Evolutionary conservation across 1,140 invertebrate genomes (phyloP), one percentile per base, ranked within the genome.

Genomic region (Littorina saxatilis): DNA sequence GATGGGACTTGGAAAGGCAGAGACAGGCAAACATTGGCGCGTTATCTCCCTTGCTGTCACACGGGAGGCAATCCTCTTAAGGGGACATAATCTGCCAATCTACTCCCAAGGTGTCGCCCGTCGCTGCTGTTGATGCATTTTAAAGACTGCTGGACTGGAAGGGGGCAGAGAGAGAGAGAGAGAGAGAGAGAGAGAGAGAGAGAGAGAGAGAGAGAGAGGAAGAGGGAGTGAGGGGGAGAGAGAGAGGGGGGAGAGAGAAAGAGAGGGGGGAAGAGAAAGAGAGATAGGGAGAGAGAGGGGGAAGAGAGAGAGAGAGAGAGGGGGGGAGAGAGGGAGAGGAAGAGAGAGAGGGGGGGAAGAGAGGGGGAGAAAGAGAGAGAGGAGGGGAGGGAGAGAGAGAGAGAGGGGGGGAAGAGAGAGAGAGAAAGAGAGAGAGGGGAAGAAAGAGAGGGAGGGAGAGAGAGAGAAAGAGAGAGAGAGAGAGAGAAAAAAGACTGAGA

Each of bases 61-160:
- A 63, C 23, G 58, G 76, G 76, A 39, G 76, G 76, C 76, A 78
- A 78, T 78, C 76, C 76, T 78, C 76, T 78, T 78, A 78, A 78
- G 76, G 76, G 76, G 76, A 66, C 76, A 78, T 78, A 78, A 78
- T 78, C 76, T 78, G 76, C 76, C 76, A 78, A 78, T 78, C 76
- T 78, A 78, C 76, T 78, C 55, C n/a, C 50, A 58, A 78, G 76
- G 76, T 78, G 76, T 78, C 58, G 55, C 37, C 76, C n/a, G 37
- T 43, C 58, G 35, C 37, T 39, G 37, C n/a, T 27, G 76, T 32
- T 76, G 66, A 68, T 68, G 66, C 66, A 68, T 68, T 68, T 68
- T 37, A 27, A 27, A 58, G 55, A 50, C 11, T 32, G 47, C 4
- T 9, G 5, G 58, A n/a, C 23, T 20, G 23, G 29, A 58, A 52